phyloP scores from a whole-genome alignment of 1,140 invertebrate genomes.

The Drosophila erecta region DNA sequence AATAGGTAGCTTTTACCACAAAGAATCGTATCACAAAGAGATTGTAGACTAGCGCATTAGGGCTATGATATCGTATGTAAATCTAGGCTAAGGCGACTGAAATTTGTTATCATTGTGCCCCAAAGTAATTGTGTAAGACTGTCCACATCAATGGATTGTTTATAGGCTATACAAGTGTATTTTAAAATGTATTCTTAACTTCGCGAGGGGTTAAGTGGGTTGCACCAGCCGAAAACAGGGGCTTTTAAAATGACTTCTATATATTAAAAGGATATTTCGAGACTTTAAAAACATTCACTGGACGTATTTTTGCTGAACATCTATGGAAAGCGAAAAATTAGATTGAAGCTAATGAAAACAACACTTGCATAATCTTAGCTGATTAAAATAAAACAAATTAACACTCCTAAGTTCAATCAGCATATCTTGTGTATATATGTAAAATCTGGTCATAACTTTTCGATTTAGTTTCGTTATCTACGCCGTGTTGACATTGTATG shows the following conservation, averaged over 20 bases:
- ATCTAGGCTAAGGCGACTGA: not conserved
- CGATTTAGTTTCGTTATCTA: no score
- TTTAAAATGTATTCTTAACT: conserved; percentile 1
- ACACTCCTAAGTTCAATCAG: not conserved
- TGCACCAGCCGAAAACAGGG: no score
- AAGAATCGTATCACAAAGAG: conserved; percentile 3
- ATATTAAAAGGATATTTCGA: no score
- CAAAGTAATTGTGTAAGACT: conserved; percentile 1
- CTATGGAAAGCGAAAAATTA: no score
- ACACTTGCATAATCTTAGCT: no score
- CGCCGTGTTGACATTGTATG: no score
- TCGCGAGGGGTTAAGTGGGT: not conserved
- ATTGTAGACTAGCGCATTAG: conserved; percentile 1
- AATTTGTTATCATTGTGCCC: not conserved
- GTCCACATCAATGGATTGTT: not conserved
- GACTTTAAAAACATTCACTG: no score
- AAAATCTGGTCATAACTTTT: not conserved
- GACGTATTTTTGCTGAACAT: no score
- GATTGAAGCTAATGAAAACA: no score
- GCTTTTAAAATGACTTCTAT: no score
- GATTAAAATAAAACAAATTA: not conserved
- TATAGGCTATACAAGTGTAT: not conserved
- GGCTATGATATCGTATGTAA: conserved; percentile 1
- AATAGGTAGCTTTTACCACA: conserved; percentile 2
- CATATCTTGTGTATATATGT: not conserved